Evolutionary conservation across 2,888 invertebrate genomes (phyloP).

Genomic region (Eristalis intricaria): DNA sequence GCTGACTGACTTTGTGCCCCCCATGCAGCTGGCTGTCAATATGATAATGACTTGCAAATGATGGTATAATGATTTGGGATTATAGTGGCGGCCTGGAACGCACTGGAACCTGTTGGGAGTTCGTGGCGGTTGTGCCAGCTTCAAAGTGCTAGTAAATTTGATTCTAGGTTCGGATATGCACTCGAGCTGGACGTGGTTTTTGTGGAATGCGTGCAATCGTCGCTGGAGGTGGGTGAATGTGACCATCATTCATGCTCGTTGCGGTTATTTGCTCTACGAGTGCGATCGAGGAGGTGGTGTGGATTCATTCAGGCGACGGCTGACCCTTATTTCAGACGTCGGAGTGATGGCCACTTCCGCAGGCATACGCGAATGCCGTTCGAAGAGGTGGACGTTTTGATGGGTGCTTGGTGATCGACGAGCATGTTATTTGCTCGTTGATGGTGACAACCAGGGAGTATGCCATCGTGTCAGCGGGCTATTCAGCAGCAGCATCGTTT

Average conservation of each 20-base stretch:
- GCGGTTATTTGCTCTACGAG: background rate
- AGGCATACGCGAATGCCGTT: too few species aligned
- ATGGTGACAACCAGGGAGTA: too few species aligned
- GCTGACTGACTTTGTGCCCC: constrained; percentile 60
- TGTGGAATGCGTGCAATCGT: background rate
- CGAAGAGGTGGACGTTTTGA: too few species aligned
- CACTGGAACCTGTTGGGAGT: constrained; percentile 46
- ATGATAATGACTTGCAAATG: constrained; percentile 72
- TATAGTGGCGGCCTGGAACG: constrained; percentile 42
- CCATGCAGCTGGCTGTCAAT: constrained; percentile 69
- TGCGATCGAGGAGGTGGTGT: background rate
- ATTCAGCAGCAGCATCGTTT: too few species aligned
- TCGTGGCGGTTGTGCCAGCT: background rate
- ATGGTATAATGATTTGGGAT: constrained; percentile 68
- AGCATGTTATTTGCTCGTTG: too few species aligned
- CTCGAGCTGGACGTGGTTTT: background rate
- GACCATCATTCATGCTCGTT: background rate
- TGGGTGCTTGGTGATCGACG: too few species aligned
- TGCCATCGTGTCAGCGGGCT: too few species aligned
- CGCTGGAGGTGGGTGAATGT: background rate
- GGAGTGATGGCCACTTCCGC: too few species aligned
- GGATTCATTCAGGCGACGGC: background rate
- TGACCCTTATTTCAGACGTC: too few species aligned
- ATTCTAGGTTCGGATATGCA: background rate
- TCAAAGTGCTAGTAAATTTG: background rate